Base-by-base conservation (phyloP, 2,797 vertebrate species). In the Coregonus suidteri region DNA sequence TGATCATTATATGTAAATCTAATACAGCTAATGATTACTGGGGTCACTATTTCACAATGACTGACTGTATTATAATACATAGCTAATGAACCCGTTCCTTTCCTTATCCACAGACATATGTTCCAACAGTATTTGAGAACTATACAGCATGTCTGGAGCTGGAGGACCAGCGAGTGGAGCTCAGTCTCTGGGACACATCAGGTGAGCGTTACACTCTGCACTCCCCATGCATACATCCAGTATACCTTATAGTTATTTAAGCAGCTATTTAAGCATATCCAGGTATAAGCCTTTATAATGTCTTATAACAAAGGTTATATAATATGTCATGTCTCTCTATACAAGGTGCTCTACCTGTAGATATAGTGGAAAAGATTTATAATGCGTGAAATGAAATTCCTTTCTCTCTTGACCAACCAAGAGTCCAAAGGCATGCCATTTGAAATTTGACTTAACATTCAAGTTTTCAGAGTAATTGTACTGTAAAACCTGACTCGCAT, bases 101-200 rank as follows among this genome's bases (percentile, higher is more conserved):
- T 53, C 5, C 74, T 71, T 37, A 13, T 52, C 85, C 89, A 18
- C 84, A 99, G 97, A 98, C 97, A 0, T 98, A 98, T 14, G 96
- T 98, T 84, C 97, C 97, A 51, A 98, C 97, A 9, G 97, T 99
- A 83, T 98, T 99, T 89, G 97, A 99, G 90, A 99, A 99, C 92
- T 99, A 99, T 93, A 98, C 97, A 0, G 95, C 97, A 82, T 96
- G 96, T 81, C 88, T 98, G 94, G 94, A 97, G 86, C 93, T 96
- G 0, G 97, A 99, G 73, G 97, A 96, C 25, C 97, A 98, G 88
- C 95, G 96, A 35, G 96, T 98, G 73, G 97, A 98, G 93, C 96
- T 99, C 78, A 99, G 97, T 84, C 94, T 98, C 16, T 98, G 97
- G 97, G 97, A 98, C 89, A 99, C 97, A 74, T 99, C 97, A 87